Evolutionary conservation across 2,113 vertebrate genomes (phyloP).

Genomic region (Strix uralensis): DNA sequence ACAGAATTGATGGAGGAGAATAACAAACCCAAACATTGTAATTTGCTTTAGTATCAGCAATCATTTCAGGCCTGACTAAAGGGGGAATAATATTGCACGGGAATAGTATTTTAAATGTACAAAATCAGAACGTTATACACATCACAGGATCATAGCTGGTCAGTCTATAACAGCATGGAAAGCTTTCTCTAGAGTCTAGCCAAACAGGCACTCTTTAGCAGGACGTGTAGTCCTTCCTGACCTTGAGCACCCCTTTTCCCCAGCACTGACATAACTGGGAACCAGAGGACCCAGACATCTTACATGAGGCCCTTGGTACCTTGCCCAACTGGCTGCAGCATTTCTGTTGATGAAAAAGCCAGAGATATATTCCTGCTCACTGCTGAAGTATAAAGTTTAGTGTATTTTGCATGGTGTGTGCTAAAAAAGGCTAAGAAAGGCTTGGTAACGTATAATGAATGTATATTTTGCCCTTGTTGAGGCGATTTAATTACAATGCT

Average conservation of each 20-base stretch:
- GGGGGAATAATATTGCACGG: not conserved
- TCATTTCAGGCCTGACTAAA: not conserved
- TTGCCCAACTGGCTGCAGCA: not conserved
- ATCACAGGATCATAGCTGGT: not conserved
- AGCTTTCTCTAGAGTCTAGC: not conserved
- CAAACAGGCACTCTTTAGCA: conserved; percentile 27
- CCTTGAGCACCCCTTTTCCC: not conserved
- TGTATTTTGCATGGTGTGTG: not conserved
- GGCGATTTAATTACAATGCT: not conserved
- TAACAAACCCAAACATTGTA: not conserved
- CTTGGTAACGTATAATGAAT: not conserved
- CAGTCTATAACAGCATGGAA: not conserved
- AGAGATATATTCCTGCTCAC: not conserved
- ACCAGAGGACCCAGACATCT: not conserved
- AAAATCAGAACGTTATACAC: not conserved
- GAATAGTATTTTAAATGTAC: not conserved
- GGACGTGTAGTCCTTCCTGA: not conserved
- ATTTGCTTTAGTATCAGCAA: not conserved
- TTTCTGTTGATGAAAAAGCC: not conserved
- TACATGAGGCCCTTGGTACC: not conserved
- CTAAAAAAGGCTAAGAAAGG: not conserved
- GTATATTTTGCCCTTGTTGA: not conserved
- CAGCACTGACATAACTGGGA: not conserved
- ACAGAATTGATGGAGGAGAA: not conserved
- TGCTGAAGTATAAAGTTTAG: not conserved